phyloP scores from a whole-genome alignment of 2,113 vertebrate species.

The Hiodon tergisus region DNA sequence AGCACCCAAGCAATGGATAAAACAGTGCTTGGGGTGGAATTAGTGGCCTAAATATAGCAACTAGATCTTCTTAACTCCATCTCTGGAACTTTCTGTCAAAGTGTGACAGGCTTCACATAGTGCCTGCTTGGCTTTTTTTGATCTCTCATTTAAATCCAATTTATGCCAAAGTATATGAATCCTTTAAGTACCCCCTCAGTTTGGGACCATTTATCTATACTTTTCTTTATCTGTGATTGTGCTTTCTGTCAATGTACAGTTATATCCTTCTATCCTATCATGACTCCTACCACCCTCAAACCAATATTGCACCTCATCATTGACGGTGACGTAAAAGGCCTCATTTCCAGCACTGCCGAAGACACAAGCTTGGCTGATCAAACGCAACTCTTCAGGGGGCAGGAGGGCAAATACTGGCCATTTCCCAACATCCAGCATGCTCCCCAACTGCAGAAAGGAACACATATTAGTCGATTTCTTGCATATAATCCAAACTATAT shows the following conservation, averaged over 20 bases:
- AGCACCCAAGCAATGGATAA: constrained; percentile 31
- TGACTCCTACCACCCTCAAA: no score
- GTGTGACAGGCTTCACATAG: neutral
- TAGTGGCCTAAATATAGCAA: constrained; percentile 61
- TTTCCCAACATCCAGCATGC: constrained; percentile 96
- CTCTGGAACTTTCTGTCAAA: constrained; percentile 28
- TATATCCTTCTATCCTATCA: no score
- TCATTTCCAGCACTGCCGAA: constrained; percentile 92
- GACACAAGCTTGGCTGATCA: constrained; percentile 89
- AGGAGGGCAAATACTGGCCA: constrained; percentile 96
- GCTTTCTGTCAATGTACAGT: neutral
- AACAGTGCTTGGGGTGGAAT: constrained; percentile 50
- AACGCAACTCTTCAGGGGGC: constrained; percentile 82
- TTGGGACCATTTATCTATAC: neutral
- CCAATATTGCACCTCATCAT: constrained; percentile 76
- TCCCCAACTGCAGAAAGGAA: constrained; percentile 48
- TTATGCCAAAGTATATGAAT: no score
- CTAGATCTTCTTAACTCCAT: constrained; percentile 57
- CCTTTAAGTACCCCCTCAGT: neutral
- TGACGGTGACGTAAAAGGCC: constrained; percentile 87
- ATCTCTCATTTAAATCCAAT: no score
- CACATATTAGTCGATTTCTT: no score
- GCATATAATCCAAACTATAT: no score
- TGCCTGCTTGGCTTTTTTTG: no score
- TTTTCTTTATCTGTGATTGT: neutral